phyloP scores from a whole-genome alignment of 1,140 invertebrate genomes.

The Thaumetopoea pityocampa region DNA sequence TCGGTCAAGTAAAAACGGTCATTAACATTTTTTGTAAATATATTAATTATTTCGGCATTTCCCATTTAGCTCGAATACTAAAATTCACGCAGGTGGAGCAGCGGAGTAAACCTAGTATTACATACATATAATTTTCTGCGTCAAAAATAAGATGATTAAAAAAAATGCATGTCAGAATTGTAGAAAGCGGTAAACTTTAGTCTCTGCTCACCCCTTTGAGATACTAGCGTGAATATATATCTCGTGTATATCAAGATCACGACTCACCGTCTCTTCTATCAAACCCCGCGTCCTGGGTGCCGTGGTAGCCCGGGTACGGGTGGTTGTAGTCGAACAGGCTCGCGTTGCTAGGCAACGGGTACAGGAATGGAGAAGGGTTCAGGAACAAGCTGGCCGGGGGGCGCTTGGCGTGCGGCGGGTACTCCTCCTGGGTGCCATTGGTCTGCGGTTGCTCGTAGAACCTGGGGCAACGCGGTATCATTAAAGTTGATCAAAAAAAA shows the following conservation, averaged over 20 bases:
- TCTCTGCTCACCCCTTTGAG: background rate
- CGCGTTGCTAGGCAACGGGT: constrained; percentile 71
- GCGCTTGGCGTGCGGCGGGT: constrained; percentile 67
- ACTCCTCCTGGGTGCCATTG: constrained; percentile 65
- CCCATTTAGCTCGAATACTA: no score
- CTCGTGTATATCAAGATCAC: background rate
- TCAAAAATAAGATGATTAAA: no score
- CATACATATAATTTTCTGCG: no score
- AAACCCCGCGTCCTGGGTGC: constrained; percentile 32
- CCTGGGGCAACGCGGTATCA: constrained; percentile 42
- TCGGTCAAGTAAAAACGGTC: no score
- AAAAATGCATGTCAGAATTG: background rate
- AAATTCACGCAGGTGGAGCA: no score
- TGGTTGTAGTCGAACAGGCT: constrained; percentile 76
- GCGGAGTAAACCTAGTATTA: no score
- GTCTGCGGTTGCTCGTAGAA: constrained; percentile 64
- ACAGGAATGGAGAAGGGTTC: constrained; percentile 69
- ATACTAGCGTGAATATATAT: no score
- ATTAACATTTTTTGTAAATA: no score
- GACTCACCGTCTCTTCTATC: constrained; percentile 60
- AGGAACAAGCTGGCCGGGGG: constrained; percentile 55
- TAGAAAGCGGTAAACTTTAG: background rate
- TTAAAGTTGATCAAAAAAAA: no score
- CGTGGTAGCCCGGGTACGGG: constrained; percentile 57
- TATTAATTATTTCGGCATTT: no score